A percentile compares a stretch with the other conserved stretches of the same genome.
phyloP scores from a whole-genome alignment of 2,797 vertebrate genomes.

The Spinibarbus caldwelli region DNA sequence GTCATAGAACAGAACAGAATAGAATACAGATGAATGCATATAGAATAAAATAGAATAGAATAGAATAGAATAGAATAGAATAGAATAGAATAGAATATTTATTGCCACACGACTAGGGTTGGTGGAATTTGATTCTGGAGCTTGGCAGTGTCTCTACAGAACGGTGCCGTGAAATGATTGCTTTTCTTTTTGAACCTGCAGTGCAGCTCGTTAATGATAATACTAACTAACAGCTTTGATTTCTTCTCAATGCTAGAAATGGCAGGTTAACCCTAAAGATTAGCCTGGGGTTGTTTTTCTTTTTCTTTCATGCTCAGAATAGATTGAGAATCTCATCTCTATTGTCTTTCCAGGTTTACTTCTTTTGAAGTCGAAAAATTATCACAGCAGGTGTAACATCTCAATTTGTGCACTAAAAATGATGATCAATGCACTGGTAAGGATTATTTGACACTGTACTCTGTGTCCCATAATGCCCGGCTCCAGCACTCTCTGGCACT shows the following conservation, averaged over 20 bases:
- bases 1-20: not conserved
- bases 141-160: not conserved
- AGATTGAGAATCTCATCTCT: not conserved
- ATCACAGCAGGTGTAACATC: not conserved
- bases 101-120: not conserved
- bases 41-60: not conserved
- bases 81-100: no score
- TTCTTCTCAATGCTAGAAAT: not conserved
- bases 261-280: not conserved
- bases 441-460: not conserved
- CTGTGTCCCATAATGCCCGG: conserved; percentile 26
- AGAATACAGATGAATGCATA: no score
- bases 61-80: no score
- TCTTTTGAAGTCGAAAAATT: not conserved
- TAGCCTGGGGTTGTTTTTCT: not conserved
- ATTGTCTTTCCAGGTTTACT: not conserved
- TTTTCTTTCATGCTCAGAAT: not conserved
- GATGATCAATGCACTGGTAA: not conserved
- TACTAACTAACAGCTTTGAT: not conserved
- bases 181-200: not conserved
- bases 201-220: not conserved
- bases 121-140: not conserved
- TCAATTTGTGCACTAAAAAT: not conserved
- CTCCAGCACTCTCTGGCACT: not conserved
- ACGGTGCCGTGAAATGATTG: not conserved